Evolutionary conservation across 2,888 invertebrate species (phyloP), one percentile per base, ranked within the genome.

Genomic region (Drosophila infuscata): DNA sequence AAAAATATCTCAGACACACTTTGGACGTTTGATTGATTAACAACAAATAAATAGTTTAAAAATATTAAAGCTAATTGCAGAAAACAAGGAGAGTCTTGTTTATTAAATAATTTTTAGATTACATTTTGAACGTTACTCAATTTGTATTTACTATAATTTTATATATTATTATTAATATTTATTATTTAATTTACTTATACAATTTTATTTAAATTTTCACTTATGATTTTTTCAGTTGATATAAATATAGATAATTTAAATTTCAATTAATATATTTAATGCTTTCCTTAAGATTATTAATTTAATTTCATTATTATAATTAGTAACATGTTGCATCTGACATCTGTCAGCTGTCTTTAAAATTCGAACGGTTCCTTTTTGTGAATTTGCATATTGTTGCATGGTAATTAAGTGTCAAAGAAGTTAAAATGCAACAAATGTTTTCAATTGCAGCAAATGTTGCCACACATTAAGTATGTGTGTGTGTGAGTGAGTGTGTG

Each of bases 351-450:
- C 56, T 25, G 38, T 35, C n/a, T 30, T 41, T 17, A 9, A 35
- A 17, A 46, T 41, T 30, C 20, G 38, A 29, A 58, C 43, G 46
- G 49, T 66, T 74, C 59, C 73, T 72, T 51, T 38, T 53, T 64
- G 58, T 35, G 63, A 65, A 82, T 82, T 78, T 79, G 63, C 75
- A 74, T 69, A 66, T 67, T 53, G 46, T 62, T 60, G 68, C 74
- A 70, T 79, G 53, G 61, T 67, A 79, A 79, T 79, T 82, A 82
- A 59, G 82, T 79, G 79, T 74, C 82, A 79, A 74, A 82, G 82
- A 82, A 67, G 69, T 79, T 66, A 73, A 56, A 68, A 38, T 68
- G 76, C 76, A 75, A 75, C 79, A 82, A 75, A 49, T 79, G 80
- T 58, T 74, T 82, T 69, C 63, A 68, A 79, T 74, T 67, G 75